These are phyloP conservation scores for Gymnothorax javanicus DNA, from an alignment of 2,797 vertebrate species.

Conservation along the genomic window DNA sequence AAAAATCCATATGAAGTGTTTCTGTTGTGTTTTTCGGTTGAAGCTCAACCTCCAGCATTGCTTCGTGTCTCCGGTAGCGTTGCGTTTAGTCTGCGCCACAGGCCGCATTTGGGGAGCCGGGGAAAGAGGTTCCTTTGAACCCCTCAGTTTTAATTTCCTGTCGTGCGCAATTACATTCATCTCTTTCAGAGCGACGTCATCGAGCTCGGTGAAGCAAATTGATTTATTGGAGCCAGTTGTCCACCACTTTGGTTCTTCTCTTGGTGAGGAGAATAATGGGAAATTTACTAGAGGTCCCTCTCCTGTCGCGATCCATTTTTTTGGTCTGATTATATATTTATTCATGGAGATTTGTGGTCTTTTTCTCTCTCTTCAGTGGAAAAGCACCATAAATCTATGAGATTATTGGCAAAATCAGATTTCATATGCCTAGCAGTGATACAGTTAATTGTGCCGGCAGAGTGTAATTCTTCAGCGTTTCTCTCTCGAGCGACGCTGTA, in stretches of 20 bases:
- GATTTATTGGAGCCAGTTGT: conserved; percentile 9
- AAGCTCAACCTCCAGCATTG: too few species aligned
- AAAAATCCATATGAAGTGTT: too few species aligned
- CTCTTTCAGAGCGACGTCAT: conserved; percentile 34
- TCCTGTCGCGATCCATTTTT: neutral
- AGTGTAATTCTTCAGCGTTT: conserved; percentile 34
- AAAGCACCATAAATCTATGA: conserved; percentile 32
- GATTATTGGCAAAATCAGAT: conserved; percentile 70
- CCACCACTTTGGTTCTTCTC: neutral
- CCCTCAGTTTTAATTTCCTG: conserved; percentile 45
- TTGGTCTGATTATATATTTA: neutral
- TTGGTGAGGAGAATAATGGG: neutral
- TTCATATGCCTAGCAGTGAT: conserved; percentile 66
- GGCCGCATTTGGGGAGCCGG: neutral
- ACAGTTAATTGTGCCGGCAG: conserved; percentile 61
- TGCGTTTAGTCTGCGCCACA: too few species aligned
- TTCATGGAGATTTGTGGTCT: neutral
- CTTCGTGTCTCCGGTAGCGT: too few species aligned
- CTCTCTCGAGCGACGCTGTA: conserved; percentile 22
- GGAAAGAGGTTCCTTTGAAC: neutral
- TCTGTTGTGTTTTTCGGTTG: too few species aligned
- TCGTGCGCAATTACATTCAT: conserved; percentile 37
- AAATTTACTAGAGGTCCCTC: neutral
- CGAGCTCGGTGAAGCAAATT: conserved; percentile 16
- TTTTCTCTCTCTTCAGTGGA: neutral